Evolutionary conservation across 35 echinoderm and acorn worm species (phyloP), one percentile per base, ranked within the genome.

Genomic region (Holothuria glaberrima): DNA sequence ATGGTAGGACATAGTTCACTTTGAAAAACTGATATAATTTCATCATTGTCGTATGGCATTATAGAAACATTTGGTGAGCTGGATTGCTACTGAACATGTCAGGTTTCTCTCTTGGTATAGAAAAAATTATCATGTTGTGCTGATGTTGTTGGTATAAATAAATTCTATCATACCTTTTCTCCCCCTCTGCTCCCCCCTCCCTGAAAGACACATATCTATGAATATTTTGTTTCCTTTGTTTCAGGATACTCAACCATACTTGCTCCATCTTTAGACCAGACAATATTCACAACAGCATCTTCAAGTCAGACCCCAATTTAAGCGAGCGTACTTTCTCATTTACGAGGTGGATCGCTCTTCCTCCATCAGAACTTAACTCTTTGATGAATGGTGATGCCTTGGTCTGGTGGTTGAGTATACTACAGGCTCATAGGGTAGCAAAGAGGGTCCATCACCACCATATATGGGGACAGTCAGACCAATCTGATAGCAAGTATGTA

Each of bases 211-310:
- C 16, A 54, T 54, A 14, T 5, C 13, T 54, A 1, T 14, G 50
- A 54, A 54, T 14, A 9, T 14, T 17, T 54, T 80, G 38, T 52
- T 82, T 82, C 19, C 30, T 36, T 66, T 17, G 1, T 38, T 48
- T 50, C 71, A 98, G 95, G 72, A 63, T 94, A 19, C 87, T 98
- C 6, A 80, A 77, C 65, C 59, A 92, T 71, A 92, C 72, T 21
- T 88, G 94, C 12, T 98, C 75, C 21, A 90, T 98, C 19, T 94
- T 94, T 54, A 18, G 86, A 6, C 78, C 87, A 33, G 95, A 98
- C 34, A 54, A 98, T 71, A 92, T 98, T 83, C 86, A 98, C 77
- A 60, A 81, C 50, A 94, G 90, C 24, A 58, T 98, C 24, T 90
- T 90, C n/a, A 63, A 76, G 16, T 31, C 52, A 72, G 80, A 71